These are phyloP conservation scores for Anguilla japonica DNA, from an alignment of 2,113 vertebrate species.

Conservation along the genomic window DNA sequence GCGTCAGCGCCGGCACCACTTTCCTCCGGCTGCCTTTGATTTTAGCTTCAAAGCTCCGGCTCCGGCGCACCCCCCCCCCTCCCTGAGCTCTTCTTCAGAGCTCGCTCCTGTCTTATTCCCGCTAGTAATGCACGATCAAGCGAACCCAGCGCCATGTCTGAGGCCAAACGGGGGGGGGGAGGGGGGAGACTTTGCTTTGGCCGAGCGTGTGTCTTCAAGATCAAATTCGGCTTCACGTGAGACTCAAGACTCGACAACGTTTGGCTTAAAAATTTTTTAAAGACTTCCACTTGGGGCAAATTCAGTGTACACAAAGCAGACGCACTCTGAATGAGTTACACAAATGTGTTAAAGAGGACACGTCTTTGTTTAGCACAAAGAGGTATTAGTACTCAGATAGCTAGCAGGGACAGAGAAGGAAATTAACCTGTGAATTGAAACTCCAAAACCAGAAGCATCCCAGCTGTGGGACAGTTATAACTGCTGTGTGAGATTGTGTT, in stretches of 20 bases:
- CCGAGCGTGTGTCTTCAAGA: not conserved
- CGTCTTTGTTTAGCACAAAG: too few species aligned
- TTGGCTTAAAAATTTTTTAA: not conserved
- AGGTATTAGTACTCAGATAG: too few species aligned
- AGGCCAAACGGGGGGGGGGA: not conserved
- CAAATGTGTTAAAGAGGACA: too few species aligned
- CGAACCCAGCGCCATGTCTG: not conserved
- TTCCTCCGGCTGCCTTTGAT: slow-evolving; percentile 68
- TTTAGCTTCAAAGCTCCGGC: slow-evolving; percentile 64
- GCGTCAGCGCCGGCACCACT: slow-evolving; percentile 39
- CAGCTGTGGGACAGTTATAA: too few species aligned
- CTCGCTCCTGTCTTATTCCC: slow-evolving; percentile 42
- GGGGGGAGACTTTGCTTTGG: too few species aligned
- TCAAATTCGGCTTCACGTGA: not conserved
- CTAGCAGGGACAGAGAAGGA: too few species aligned
- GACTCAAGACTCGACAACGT: not conserved
- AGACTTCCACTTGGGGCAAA: too few species aligned
- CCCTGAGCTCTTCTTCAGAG: slow-evolving; percentile 49
- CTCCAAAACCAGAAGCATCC: too few species aligned
- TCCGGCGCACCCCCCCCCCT: slow-evolving; percentile 37
- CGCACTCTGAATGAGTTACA: too few species aligned
- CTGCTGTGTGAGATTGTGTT: too few species aligned
- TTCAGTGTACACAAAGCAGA: too few species aligned
- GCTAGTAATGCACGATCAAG: not conserved
- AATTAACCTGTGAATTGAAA: too few species aligned